A percentile compares a stretch with the other conserved stretches of the same genome.
Evolutionary conservation across 2,113 vertebrate species (phyloP).

Genomic region (Lethenteron reissneri): DNA sequence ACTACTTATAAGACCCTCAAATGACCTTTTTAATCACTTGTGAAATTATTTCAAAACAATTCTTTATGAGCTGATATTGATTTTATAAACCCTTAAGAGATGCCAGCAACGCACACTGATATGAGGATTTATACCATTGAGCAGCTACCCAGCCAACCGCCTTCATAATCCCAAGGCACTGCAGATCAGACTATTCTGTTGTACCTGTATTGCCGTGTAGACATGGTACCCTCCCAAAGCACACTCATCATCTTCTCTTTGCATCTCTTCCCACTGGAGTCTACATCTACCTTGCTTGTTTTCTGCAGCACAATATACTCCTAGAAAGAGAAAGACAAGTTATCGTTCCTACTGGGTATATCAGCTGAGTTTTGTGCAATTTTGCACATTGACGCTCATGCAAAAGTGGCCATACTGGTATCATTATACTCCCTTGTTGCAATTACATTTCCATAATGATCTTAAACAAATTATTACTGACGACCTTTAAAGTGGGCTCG

Average conservation of each 20-base stretch:
- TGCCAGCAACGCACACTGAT: no score
- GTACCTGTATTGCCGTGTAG: conserved; percentile 33
- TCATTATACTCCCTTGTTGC: not conserved
- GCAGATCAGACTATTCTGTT: conserved; percentile 19
- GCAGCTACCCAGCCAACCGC: no score
- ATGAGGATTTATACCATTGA: no score
- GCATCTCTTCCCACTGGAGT: conserved; percentile 67
- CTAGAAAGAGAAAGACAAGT: conserved; percentile 16
- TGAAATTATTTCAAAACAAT: no score
- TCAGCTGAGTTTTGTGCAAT: not conserved
- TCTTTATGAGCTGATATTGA: no score
- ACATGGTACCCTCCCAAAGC: conserved; percentile 34
- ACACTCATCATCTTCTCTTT: conserved; percentile 77
- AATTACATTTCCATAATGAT: not conserved
- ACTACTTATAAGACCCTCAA: no score
- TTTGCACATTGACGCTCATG: not conserved
- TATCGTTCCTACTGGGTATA: not conserved
- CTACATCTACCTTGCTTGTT: conserved; percentile 61
- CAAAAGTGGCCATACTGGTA: not conserved
- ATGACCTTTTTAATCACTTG: no score
- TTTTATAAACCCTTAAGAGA: no score
- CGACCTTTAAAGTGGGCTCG: not conserved
- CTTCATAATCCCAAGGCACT: no score
- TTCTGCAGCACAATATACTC: conserved; percentile 54
- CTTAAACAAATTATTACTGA: not conserved